phyloP scores from a whole-genome alignment of 2,113 vertebrate genomes.

The Pristiophorus japonicus region DNA sequence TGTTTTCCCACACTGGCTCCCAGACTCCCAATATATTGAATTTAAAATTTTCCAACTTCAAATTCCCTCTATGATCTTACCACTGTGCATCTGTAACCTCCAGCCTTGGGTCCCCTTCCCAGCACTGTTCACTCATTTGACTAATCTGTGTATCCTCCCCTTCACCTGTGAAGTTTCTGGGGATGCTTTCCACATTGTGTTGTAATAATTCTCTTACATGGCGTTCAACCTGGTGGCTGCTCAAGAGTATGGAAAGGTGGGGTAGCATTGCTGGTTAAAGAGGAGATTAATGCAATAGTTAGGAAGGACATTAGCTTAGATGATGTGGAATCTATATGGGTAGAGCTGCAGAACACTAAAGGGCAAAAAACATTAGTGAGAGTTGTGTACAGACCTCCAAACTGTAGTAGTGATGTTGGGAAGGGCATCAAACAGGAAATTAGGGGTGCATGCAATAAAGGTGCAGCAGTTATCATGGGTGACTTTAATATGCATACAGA shows the following conservation, averaged over 20 bases:
- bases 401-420: no score
- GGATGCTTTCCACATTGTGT: background rate
- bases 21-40: background rate
- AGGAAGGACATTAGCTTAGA: no score
- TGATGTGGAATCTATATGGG: no score
- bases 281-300: no score
- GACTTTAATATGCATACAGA: no score
- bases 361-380: no score
- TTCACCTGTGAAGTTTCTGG: background rate
- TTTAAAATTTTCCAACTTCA: background rate
- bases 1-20: background rate
- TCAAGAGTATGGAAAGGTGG: background rate
- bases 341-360: no score
- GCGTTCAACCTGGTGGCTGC: background rate
- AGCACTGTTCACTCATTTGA: background rate
- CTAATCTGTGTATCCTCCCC: background rate
- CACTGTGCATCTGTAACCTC: background rate
- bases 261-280: no score
- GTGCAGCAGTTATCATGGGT: no score
- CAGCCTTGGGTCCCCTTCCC: background rate
- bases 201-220: background rate
- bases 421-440: no score
- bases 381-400: no score
- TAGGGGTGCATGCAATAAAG: no score
- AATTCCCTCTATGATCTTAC: background rate